Evolutionary conservation across 1,140 invertebrate genomes (phyloP).

Genomic region (Drosophila pectinifera): DNA sequence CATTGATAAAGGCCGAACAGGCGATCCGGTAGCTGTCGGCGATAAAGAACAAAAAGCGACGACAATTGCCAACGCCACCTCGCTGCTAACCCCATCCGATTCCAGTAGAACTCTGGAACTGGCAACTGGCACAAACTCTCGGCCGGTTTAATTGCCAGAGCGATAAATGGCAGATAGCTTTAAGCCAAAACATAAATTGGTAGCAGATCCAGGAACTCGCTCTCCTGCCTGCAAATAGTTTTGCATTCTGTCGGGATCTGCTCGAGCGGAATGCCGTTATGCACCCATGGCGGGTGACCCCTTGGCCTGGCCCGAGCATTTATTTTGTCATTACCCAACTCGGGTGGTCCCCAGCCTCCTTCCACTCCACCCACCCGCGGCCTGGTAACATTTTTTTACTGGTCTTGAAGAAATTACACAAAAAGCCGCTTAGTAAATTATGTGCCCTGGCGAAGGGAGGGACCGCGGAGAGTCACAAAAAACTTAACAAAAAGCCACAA

Average conservation of each 20-base stretch:
- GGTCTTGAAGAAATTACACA: slow-evolving; percentile 66
- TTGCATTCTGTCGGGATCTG: slow-evolving; percentile 45
- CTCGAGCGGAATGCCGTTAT: slow-evolving; percentile 50
- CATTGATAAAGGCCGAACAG: slow-evolving; percentile 39
- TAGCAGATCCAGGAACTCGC: slow-evolving; percentile 46
- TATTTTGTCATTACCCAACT: slow-evolving; percentile 71
- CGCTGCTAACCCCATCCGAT: slow-evolving; percentile 20
- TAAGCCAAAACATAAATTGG: slow-evolving; percentile 52
- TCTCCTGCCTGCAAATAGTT: too few species aligned
- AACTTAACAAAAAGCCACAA: slow-evolving; percentile 54
- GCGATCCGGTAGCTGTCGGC: slow-evolving; percentile 50
- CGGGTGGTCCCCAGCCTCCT: slow-evolving; percentile 56
- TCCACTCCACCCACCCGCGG: not conserved
- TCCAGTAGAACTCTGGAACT: not conserved
- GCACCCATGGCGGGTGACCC: slow-evolving; percentile 55
- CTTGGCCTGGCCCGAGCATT: slow-evolving; percentile 59
- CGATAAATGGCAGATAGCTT: slow-evolving; percentile 60
- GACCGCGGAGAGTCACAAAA: slow-evolving; percentile 34
- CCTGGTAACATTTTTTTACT: slow-evolving; percentile 41
- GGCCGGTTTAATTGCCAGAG: slow-evolving; percentile 54
- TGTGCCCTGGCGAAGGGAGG: slow-evolving; percentile 43
- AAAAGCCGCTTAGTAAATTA: slow-evolving; percentile 76
- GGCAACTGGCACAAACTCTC: slow-evolving; percentile 28
- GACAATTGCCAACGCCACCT: slow-evolving; percentile 50
- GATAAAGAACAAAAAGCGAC: slow-evolving; percentile 33